Percentiles rank a stretch among this genome's conserved stretches.
Conservation (phyloP, 2,888 invertebrate species). For the Lucinisca nassula region DNA sequence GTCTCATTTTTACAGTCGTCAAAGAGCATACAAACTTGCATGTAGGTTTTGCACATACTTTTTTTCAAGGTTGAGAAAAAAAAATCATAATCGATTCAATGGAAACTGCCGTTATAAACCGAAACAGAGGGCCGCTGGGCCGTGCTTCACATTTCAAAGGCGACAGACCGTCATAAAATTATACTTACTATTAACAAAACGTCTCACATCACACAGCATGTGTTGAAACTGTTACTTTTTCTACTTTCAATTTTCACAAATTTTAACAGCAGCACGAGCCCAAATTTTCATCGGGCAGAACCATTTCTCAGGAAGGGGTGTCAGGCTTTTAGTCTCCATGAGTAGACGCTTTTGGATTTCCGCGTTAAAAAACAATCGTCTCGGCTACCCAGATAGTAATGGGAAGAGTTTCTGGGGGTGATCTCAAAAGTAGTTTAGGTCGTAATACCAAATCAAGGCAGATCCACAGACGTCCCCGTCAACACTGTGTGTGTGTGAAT, state of each 20-base stretch:
- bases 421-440: too few relatives aligned
- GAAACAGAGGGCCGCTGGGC: too few relatives aligned
- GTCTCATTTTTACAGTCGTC: neutral
- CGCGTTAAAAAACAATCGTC: too few relatives aligned
- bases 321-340: too few relatives aligned
- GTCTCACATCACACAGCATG: neutral
- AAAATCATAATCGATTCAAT: too few relatives aligned
- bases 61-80: conserved; percentile 6
- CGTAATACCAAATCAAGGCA: too few relatives aligned
- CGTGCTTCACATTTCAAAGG: neutral
- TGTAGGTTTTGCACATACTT: neutral
- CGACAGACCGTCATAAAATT: neutral
- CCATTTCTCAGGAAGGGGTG: conserved; percentile 20
- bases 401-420: too few relatives aligned
- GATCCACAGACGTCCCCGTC: too few relatives aligned
- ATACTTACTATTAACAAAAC: neutral
- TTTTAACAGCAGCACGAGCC: conserved; percentile 20
- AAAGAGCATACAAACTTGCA: neutral
- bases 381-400: too few relatives aligned
- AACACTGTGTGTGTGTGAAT: too few relatives aligned
- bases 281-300: conserved; percentile 50
- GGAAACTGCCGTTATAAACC: neutral
- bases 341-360: too few relatives aligned
- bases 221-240: neutral
- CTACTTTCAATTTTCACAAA: neutral